Evolutionary conservation across 2,113 vertebrate genomes (phyloP).

Genomic region (Bombycilla garrulus): DNA sequence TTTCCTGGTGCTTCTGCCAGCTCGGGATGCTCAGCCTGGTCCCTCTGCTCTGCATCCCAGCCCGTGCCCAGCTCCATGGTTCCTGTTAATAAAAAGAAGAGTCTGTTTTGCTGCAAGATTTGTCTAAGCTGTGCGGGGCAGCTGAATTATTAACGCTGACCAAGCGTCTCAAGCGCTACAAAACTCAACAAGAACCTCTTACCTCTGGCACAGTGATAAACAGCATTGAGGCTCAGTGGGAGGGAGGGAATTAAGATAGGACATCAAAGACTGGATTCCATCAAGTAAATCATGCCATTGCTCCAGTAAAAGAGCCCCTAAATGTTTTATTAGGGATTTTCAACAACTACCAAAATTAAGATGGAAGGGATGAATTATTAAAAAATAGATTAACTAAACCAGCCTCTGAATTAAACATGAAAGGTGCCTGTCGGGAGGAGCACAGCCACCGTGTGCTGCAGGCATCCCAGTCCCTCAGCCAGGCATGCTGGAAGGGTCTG

Average conservation of each 20-base stretch:
- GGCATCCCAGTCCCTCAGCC: not conserved
- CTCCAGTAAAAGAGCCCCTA: conserved; percentile 60
- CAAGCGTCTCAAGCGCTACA: not conserved
- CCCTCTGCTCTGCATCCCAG: not conserved
- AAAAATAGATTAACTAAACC: conserved; percentile 73
- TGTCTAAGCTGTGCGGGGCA: not conserved
- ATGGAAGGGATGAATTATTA: conserved; percentile 76
- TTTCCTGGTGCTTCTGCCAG: not conserved
- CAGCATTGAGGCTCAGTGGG: not conserved
- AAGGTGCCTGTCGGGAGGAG: not conserved
- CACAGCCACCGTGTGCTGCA: not conserved
- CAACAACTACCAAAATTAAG: conserved; percentile 79
- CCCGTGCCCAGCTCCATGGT: rapidly evolving
- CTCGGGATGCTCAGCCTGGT: not conserved
- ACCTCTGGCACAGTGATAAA: not conserved
- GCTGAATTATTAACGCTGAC: not conserved
- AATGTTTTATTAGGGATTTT: conserved; percentile 79
- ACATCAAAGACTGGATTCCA: conserved; percentile 59
- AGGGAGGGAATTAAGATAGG: conserved; percentile 50
- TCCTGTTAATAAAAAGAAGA: not conserved
- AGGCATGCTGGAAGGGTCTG: not conserved
- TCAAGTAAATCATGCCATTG: conserved; percentile 68
- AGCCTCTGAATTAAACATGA: conserved; percentile 73
- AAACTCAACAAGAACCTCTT: conserved; percentile 5
- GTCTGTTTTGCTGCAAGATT: not conserved